Evolutionary conservation across 2,888 invertebrate genomes (phyloP).

Genomic region (Nemotelus pantherinus): DNA sequence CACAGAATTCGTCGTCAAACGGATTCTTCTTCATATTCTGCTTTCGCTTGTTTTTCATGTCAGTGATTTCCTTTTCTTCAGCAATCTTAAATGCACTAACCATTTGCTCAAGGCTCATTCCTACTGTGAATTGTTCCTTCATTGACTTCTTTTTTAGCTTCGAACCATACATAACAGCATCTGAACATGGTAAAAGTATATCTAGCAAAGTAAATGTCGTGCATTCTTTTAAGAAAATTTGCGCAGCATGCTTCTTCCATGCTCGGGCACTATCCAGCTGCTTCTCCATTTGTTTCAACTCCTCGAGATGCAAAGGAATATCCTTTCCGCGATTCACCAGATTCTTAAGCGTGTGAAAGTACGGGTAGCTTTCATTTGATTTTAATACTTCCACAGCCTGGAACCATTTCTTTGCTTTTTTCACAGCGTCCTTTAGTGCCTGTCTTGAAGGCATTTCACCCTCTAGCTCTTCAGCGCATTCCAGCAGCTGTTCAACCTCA

Average conservation of each 20-base stretch:
- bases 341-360: conserved; percentile 85
- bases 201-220: conserved; percentile 75
- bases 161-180: conserved; percentile 57
- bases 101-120: conserved; percentile 78
- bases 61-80: conserved; percentile 80
- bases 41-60: conserved; percentile 75
- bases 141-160: conserved; percentile 55
- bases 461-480: conserved; percentile 80
- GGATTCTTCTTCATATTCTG: conserved; percentile 66
- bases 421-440: conserved; percentile 74
- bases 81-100: conserved; percentile 84
- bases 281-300: conserved; percentile 79
- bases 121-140: conserved; percentile 69
- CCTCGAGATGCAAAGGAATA: conserved; percentile 81
- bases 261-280: conserved; percentile 80
- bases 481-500: conserved; percentile 61
- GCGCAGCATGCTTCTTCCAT: conserved; percentile 87
- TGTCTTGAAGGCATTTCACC: conserved; percentile 83
- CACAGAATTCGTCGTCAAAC: conserved; percentile 73
- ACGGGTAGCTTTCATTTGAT: conserved; percentile 83
- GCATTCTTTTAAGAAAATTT: conserved; percentile 87
- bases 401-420: conserved; percentile 63
- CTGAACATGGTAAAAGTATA: conserved; percentile 69
- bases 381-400: conserved; percentile 75
- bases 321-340: conserved; percentile 79